Base-by-base conservation (phyloP, 2,797 vertebrate genomes). In the Carduelis carduelis region DNA sequence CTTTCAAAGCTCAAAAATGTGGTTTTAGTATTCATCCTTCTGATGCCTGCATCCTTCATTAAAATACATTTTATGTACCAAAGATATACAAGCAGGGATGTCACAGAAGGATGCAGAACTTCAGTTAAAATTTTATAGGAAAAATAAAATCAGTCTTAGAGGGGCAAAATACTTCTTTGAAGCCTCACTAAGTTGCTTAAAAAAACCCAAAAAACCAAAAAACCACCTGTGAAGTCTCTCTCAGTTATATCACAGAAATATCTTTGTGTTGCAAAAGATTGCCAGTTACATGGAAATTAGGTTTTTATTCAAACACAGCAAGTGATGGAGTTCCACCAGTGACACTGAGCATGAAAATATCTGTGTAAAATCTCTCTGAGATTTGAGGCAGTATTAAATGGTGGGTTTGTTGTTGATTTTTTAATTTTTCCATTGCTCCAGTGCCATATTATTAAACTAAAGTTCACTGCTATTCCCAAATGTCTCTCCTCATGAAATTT, bases 251-350 rank as follows among this genome's bases (percentile, higher is more conserved):
- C 41, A 41, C 41, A 43, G 16, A 18, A 43, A 43, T 43, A 43
- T 43, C 41, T 43, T 93, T 92, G 89, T 89, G 70, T 95, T 84
- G 83, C 82, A 94, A 88, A 93, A 87, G 74, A 84, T 88, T 95
- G 70, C 70, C 57, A 55, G 65, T 89, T 90, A 86, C 17, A 81
- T 76, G 71, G 71, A 87, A 92, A 95, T 91, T 30, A 87, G 59
- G 77, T 59, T 64, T 84, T 93, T 84, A 55, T 76, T 92, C 64
- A 57, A 83, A 41, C 18, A 41, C 21, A 89, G 53, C 14, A 72
- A 74, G 55, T 12, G 27, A 83, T 85, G 71, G 35, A 35, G 46
- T 81, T 93, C 55, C 18, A 37, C 24, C 71, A 21, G 65, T 79
- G 75, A 66, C 65, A 81, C 30, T 57, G 71, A 59, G 50, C 39